These are phyloP conservation scores for Corbicula japonica DNA, from an alignment of 2,888 invertebrate species.

Conservation along the genomic window DNA sequence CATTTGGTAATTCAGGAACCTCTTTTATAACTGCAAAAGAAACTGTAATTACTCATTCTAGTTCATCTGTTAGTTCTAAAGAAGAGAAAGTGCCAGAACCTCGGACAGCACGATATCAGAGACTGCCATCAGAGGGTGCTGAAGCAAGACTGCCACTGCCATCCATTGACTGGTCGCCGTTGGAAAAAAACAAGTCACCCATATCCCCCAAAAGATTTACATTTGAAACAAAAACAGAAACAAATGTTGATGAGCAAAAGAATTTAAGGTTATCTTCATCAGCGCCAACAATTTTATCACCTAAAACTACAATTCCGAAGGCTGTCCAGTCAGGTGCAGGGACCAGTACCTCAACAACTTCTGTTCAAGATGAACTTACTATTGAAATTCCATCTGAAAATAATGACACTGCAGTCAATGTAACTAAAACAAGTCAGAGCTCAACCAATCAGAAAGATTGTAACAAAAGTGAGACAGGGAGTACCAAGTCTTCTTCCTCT, in stretches of 20 bases:
- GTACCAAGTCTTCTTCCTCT: constrained; percentile 3
- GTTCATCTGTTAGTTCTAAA: neutral
- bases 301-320: constrained; percentile 25
- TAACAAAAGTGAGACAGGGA: constrained; percentile 24
- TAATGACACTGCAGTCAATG: constrained; percentile 12
- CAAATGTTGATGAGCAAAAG: too few relatives aligned
- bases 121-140: constrained; percentile 18
- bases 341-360: constrained; percentile 9
- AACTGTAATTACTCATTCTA: constrained; percentile 25
- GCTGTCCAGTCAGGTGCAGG: neutral
- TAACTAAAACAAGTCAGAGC: neutral
- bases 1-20: too few relatives aligned
- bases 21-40: constrained; percentile 12
- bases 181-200: constrained; percentile 39
- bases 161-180: constrained; percentile 54
- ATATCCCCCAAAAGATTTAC: constrained; percentile 30
- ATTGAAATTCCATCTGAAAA: constrained; percentile 45
- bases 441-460: constrained; percentile 8
- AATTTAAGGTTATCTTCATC: too few relatives aligned
- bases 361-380: constrained; percentile 22
- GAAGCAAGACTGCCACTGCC: constrained; percentile 50
- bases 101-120: constrained; percentile 17
- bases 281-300: neutral
- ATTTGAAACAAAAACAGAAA: constrained; percentile 23
- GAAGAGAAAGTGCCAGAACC: constrained; percentile 16